Evolutionary conservation across 2,113 vertebrate genomes (phyloP).

Genomic region (Platanista minor): DNA sequence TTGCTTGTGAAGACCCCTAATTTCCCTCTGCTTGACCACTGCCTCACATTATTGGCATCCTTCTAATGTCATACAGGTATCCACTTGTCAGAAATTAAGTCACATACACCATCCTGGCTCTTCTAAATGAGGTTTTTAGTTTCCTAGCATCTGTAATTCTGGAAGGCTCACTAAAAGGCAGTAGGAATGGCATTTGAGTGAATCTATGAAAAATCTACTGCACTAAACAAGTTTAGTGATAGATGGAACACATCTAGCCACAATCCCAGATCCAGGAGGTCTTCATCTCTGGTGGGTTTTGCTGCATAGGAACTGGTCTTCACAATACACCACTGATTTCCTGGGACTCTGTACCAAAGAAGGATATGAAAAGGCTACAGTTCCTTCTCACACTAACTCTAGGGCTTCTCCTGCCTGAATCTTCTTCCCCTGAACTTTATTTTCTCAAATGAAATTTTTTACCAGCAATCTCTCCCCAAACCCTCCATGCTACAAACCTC

Average conservation of each 20-base stretch:
- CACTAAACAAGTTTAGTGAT: background rate
- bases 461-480: background rate
- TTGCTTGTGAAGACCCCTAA: background rate
- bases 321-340: background rate
- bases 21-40: background rate
- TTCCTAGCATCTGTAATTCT: background rate
- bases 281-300: background rate
- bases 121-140: background rate
- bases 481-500: background rate
- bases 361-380: background rate
- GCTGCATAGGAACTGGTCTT: background rate
- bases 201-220: background rate
- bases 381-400: background rate
- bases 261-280: background rate
- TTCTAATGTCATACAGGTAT: fast-evolving
- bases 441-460: background rate
- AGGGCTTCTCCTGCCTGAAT: background rate
- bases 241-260: background rate
- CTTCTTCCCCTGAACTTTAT: background rate
- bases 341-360: background rate
- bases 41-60: background rate
- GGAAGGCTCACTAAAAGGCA: background rate
- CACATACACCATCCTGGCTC: background rate
- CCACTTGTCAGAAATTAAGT: background rate
- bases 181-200: background rate